A percentile compares a stretch with the other conserved stretches of the same genome.
Conservation (phyloP, 2,113 vertebrate genomes). For the Alexandromys fortis region DNA sequence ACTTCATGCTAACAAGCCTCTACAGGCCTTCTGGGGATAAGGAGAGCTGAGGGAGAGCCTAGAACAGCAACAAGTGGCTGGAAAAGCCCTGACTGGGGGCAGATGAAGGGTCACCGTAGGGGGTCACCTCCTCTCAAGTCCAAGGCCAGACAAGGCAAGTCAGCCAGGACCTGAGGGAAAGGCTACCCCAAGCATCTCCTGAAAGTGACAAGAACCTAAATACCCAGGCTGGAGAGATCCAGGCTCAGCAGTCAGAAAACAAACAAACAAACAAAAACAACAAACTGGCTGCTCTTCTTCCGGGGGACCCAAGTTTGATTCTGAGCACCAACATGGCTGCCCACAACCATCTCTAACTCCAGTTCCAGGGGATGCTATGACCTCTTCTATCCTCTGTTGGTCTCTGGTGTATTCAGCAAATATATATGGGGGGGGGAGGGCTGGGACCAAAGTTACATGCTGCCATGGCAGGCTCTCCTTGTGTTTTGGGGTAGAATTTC, state of each 20-base stretch:
- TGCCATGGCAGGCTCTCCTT: too few species aligned
- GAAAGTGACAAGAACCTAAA: neutral
- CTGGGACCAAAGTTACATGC: too few species aligned
- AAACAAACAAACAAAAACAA: neutral
- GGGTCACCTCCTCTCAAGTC: neutral
- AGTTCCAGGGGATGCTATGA: neutral
- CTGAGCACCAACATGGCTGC: neutral
- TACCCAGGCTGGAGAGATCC: neutral
- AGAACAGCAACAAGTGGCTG: neutral
- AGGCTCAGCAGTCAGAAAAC: neutral
- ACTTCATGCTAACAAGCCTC: conserved; percentile 58
- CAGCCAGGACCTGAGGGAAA: too few species aligned
- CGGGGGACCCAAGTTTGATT: neutral
- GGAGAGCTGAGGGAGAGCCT: neutral
- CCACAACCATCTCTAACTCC: neutral
- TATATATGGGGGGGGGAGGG: too few species aligned
- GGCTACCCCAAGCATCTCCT: neutral
- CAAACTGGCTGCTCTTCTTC: neutral
- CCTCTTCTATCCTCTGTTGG: neutral
- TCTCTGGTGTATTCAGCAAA: too few species aligned
- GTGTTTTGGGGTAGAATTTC: too few species aligned
- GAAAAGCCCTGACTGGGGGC: neutral
- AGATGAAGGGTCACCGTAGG: neutral
- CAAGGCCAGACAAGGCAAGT: neutral
- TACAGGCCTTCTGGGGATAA: neutral